Evolutionary conservation across 2,113 vertebrate species (phyloP), one percentile per base, ranked within the genome.

Genomic region (Siphamia tubifer): DNA sequence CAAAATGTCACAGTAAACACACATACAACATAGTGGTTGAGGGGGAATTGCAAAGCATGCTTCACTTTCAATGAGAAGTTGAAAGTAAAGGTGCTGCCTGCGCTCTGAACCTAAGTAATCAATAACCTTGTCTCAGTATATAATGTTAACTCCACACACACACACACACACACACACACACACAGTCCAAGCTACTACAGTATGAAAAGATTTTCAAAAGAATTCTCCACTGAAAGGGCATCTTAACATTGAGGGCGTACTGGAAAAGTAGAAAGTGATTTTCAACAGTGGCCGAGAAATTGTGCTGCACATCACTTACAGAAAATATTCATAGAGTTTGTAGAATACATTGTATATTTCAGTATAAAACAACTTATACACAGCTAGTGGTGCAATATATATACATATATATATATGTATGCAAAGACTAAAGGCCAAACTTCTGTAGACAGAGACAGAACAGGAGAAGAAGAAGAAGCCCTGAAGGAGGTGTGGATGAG

Each of bases 111-210:
- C 3, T 9, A 3, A 47, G 32, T 32, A 19, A 71, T 71, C 55
- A 45, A 21, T 56, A 55, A 43, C 36, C 42, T 64, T 60, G 10
- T 27, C 48, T 52, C 35, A n/a, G 35, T 39, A 48, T 30, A 58
- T 31, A 40, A 45, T 31, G 12, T 39, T 34, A 51, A 42, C 60
- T 38, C 25, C 30, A 58, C 39, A 34, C 12, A 19, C 4, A 49
- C n/a, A n/a, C n/a, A n/a, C 4, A 49, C n/a, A n/a, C n/a, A n/a
- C n/a, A n/a, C 30, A 58, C 39, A 34, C 12, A 19, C 4, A 49
- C n/a, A n/a, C n/a, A n/a, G n/a, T n/a, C n/a, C n/a, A 16, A 31
- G 25, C n/a, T 39, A 38, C 28, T 4, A 27, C n/a, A n/a, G n/a
- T n/a, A n/a, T 36, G 4, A 36, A 17, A 43, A 3, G 2, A 8